Conservation (phyloP, 2,888 invertebrate species). For the Xanthorhoe spadicearia region DNA sequence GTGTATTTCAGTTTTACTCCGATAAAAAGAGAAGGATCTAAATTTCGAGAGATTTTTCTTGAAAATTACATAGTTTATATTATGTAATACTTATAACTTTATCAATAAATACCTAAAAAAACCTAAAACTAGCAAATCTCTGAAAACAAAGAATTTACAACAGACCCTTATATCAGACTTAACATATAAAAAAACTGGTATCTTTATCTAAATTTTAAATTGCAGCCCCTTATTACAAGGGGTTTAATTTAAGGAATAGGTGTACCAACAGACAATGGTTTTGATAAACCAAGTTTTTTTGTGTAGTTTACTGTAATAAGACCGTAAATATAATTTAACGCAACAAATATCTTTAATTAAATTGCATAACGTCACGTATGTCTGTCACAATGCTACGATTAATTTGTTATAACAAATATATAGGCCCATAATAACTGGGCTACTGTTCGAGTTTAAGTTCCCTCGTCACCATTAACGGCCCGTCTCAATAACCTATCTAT, state of each 20-base stretch:
- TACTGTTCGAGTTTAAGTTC: neutral
- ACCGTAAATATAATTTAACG: neutral
- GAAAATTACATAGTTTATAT: neutral
- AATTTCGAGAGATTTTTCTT: no score
- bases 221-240: neutral
- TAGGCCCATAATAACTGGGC: neutral
- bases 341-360: neutral
- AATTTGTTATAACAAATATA: neutral
- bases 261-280: no score
- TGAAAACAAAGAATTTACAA: constrained; percentile 15
- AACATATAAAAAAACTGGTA: constrained; percentile 4
- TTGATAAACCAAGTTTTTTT: no score
- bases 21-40: neutral
- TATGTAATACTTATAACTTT: neutral
- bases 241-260: no score
- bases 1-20: no score
- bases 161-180: neutral
- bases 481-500: no score
- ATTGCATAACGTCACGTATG: neutral
- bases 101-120: constrained; percentile 6
- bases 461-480: neutral
- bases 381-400: no score
- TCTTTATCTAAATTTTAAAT: neutral
- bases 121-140: neutral
- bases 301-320: neutral